Conservation (phyloP, 2,888 invertebrate species). For the Tachina grossa region DNA sequence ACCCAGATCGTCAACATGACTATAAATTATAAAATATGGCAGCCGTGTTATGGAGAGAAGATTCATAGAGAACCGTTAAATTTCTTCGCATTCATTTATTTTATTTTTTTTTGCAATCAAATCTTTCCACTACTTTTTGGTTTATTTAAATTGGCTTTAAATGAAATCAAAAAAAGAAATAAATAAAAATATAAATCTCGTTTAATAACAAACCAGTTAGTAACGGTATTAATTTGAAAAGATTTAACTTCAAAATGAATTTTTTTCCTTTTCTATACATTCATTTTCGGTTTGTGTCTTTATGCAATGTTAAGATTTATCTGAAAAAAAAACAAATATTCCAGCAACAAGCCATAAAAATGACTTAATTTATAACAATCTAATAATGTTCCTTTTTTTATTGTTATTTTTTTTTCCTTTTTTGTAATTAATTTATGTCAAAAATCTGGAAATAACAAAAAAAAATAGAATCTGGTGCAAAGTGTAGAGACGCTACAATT, state of each 20-base stretch:
- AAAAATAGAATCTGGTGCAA: constrained; percentile 23
- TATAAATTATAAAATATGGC: no score
- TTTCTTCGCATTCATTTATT: not conserved
- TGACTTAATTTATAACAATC: constrained; percentile 30
- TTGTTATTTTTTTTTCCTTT: not conserved
- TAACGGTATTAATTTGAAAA: constrained; percentile 40
- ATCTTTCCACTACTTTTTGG: constrained; percentile 7
- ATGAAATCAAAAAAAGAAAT: not conserved
- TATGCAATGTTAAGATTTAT: constrained; percentile 33
- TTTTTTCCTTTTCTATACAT: not conserved
- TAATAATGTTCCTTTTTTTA: constrained; percentile 15
- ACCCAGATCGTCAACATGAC: no score
- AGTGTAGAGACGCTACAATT: not conserved
- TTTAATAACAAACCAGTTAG: constrained; percentile 42
- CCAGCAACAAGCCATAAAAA: constrained; percentile 19
- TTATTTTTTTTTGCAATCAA: not conserved
- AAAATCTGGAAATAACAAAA: constrained; percentile 25
- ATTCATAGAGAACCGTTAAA: not conserved
- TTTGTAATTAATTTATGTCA: constrained; percentile 1
- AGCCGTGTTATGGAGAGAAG: no score
- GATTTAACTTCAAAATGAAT: constrained; percentile 10
- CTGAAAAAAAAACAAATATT: not conserved
- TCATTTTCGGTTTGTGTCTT: not conserved
- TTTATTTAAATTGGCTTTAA: constrained; percentile 10
- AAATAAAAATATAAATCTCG: constrained; percentile 16